phyloP scores from a whole-genome alignment of 2,888 invertebrate species.

The Alcis repandata region DNA sequence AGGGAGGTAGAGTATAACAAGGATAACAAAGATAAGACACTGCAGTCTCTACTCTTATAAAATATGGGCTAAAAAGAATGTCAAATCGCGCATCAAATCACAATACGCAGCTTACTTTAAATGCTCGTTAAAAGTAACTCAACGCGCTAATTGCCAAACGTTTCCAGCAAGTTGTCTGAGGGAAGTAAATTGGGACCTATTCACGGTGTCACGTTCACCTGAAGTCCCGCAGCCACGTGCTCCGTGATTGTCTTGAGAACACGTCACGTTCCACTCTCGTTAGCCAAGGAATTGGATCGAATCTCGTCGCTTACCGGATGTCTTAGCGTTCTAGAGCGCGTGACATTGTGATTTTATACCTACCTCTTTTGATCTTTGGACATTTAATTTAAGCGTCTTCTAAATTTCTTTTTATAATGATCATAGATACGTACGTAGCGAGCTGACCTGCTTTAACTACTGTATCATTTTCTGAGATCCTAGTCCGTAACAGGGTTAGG shows the following conservation, averaged over 20 bases:
- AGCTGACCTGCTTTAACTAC: neutral
- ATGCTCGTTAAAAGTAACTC: neutral
- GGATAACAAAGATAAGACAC: too few species aligned
- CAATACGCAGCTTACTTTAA: too few species aligned
- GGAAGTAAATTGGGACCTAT: neutral
- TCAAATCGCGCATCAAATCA: too few species aligned
- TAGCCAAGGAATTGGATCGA: conserved; percentile 4
- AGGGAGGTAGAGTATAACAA: too few species aligned
- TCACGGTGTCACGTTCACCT: neutral
- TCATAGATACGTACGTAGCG: neutral
- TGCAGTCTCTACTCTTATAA: too few species aligned
- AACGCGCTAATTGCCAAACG: conserved; percentile 5
- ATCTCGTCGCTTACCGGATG: conserved; percentile 1
- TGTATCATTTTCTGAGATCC: neutral
- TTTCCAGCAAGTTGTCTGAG: neutral
- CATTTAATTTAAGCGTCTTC: neutral
- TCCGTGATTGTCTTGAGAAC: conserved; percentile 9
- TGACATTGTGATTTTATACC: too few species aligned
- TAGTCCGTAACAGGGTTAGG: conserved; percentile 5
- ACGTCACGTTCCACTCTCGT: conserved; percentile 11
- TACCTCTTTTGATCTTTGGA: too few species aligned
- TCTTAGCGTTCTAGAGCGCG: neutral
- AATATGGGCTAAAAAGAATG: too few species aligned
- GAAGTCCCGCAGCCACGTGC: conserved; percentile 4
- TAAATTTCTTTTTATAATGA: neutral